phyloP scores from a whole-genome alignment of 2,888 invertebrate species.

The Alcis repandata region DNA sequence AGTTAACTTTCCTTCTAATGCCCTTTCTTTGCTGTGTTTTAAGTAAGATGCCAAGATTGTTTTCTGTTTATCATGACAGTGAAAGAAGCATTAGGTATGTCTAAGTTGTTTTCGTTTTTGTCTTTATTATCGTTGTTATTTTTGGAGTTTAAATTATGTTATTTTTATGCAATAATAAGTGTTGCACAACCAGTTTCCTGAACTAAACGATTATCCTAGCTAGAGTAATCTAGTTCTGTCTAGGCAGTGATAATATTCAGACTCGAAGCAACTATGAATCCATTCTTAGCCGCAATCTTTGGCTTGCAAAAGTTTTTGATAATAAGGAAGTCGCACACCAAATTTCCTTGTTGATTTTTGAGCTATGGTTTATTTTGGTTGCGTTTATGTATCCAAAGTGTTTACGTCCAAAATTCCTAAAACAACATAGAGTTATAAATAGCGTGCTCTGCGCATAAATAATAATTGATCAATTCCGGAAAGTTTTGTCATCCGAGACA shows the following conservation, averaged over 20 bases:
- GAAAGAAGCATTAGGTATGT: constrained; percentile 20
- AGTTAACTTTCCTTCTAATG: constrained; percentile 50
- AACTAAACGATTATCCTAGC: too few relatives aligned
- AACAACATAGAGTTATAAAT: background rate
- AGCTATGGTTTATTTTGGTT: too few relatives aligned
- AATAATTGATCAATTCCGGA: constrained; percentile 22
- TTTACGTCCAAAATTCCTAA: background rate
- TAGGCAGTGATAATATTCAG: too few relatives aligned
- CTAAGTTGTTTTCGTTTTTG: constrained; percentile 9
- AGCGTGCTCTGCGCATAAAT: background rate
- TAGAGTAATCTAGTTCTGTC: too few relatives aligned
- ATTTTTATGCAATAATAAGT: too few relatives aligned
- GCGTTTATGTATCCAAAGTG: background rate
- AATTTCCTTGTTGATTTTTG: too few relatives aligned
- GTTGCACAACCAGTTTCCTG: too few relatives aligned
- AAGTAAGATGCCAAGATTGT: constrained; percentile 29
- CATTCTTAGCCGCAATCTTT: too few relatives aligned
- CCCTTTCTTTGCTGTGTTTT: constrained; percentile 40
- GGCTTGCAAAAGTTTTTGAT: too few relatives aligned
- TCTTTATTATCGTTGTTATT: background rate
- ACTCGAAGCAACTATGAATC: too few relatives aligned
- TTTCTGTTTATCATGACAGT: constrained; percentile 24
- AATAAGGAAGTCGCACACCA: too few relatives aligned
- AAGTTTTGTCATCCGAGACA: constrained; percentile 30
- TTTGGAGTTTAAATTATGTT: too few relatives aligned